Evolutionary conservation across 2,888 invertebrate species (phyloP).

Genomic region (Troides oblongomaculatus): DNA sequence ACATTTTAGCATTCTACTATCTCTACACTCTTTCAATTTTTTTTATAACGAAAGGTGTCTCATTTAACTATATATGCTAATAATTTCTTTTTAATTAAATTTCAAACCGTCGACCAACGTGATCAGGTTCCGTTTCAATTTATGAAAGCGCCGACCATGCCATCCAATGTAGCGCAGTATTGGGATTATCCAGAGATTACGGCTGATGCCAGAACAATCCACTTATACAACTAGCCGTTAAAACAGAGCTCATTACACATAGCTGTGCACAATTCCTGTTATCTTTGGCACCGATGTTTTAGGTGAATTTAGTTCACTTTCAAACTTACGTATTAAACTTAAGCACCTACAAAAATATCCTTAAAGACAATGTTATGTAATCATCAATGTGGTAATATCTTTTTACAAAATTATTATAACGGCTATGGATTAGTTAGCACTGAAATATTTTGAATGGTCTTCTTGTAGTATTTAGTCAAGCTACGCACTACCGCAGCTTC

Average conservation of each 20-base stretch:
- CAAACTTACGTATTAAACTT: neutral
- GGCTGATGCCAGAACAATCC: constrained; percentile 26
- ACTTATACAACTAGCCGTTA: constrained; percentile 18
- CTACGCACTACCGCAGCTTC: too few species aligned
- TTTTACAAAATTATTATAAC: too few species aligned
- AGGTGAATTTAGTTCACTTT: constrained; percentile 2
- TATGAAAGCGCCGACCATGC: constrained; percentile 17
- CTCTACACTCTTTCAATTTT: too few species aligned
- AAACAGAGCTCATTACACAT: constrained; percentile 24
- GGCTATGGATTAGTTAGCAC: too few species aligned
- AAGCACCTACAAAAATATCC: neutral
- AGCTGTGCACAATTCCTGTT: constrained; percentile 16
- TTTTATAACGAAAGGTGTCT: too few species aligned
- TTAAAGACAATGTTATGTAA: neutral
- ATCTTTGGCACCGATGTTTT: constrained; percentile 12
- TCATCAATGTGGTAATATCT: neutral
- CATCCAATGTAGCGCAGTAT: constrained; percentile 15
- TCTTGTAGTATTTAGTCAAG: too few species aligned
- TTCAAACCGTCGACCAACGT: neutral
- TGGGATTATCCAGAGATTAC: constrained; percentile 29
- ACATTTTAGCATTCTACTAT: too few species aligned
- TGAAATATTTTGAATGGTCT: too few species aligned
- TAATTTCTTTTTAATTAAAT: neutral
- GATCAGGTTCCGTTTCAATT: constrained; percentile 11
- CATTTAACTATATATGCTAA: too few species aligned